Base-by-base conservation (phyloP, 2,888 invertebrate genomes). In the Stenotaenia linearis region DNA sequence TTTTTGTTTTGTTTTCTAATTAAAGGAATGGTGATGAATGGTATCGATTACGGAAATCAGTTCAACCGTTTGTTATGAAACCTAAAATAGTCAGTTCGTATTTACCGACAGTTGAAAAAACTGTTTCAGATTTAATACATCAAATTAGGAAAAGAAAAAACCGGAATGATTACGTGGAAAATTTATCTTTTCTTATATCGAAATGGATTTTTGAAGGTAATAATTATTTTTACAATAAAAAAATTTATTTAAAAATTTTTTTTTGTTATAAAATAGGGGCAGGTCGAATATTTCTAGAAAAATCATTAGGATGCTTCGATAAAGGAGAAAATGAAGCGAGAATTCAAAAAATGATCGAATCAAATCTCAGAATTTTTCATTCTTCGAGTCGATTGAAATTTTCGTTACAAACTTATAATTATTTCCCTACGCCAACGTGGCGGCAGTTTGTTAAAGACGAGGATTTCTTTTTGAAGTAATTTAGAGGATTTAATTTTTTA, bases 401-500 rank as follows among this genome's bases (percentile, higher is more conserved):
- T 82, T 85, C 87, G 0, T 81, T 89, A 6, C 88, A 88, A 6
- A 80, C 88, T 56, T 88, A 87, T 83, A 86, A 86, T 79, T 84
- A 86, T 69, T 82, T 89, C 37, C 80, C 85, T 1, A 89, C 89
- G 4, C 87, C 87, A n/a, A 87, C 86, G 75, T 88, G 88, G 87
- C 86, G 83, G 75, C 85, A 84, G 82, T 84, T 89, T 50, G 84
- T 88, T 15, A 83, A 83, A 18, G 85, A 87, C 74, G 89, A 89
- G 82, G 89, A 89, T 80, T 84, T 84, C 80, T 87, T 89, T 85
- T 91, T 94, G 78, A 91, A 93, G 95, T 95, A 88, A 90, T 91
- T 75, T n/a, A n/a, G n/a, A n/a, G n/a, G n/a, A n/a, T 76, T 23
- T 76, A 74, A 74, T 32, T 32, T 32, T 32, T 32, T 32, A 28